Evolutionary conservation across 2,888 invertebrate species (phyloP), one percentile per base, ranked within the genome.

Genomic region (Eledona agricola): DNA sequence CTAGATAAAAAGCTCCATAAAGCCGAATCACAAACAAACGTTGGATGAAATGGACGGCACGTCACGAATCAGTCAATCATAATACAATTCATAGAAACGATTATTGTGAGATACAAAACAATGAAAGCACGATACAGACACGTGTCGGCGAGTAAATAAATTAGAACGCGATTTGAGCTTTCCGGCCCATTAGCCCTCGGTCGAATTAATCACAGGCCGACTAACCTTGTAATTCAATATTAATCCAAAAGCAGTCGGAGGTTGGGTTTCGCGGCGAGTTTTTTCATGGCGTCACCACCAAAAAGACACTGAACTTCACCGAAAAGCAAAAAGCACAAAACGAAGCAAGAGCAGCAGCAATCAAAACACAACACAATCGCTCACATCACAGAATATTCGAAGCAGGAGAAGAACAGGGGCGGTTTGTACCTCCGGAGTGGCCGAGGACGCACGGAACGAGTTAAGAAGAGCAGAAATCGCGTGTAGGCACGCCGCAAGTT

Each of bases 221-320:
- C 58, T 57, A 50, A 60, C 62, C 60, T 59, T 58, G 50, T 60
- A 57, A 59, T 51, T 55, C 34, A 56, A 56, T 56, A 56, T 55
- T 59, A 57, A 62, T 60, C 60, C 62, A 56, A 57, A 49, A 20
- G 42, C 11, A 32, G 43, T 32, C 11, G 26, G 17, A 19, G 5
- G 6, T 7, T n/a, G 6, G 4, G 13, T 38, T 38, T 26, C 10
- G 35, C 20, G n/a, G 22, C 37, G 37, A 19, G 37, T 37, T 37
- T 37, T 37, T 37, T 37, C 37, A 37, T n/a, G 5, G 22, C 4
- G 12, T 23, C 37, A 37, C 20, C 12, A 15, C 5, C 17, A 17
- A 28, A 38, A 40, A 45, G 34, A 6, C 45, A 45, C 45, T 29
- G n/a, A 25, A 25, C 10, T 22, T 11, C 15, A 31, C 15, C 7